Base-by-base conservation (phyloP, 37 sponge, comb jelly and placozoan species). In the Spongilla lacustris region DNA sequence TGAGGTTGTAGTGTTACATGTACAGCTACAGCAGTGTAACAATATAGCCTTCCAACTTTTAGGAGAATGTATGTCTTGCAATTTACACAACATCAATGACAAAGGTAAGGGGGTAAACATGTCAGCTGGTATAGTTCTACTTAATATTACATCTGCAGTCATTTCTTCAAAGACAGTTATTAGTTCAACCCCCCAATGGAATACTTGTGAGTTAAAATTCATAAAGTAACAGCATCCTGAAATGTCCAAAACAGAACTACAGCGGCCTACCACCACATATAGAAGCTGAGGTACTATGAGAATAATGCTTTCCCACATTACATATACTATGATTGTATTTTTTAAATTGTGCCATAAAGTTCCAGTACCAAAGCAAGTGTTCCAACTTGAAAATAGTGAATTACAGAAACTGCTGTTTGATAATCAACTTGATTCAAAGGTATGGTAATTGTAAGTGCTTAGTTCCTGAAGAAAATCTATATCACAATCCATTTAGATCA, bases 1-100 rank as follows among this genome's bases (percentile, higher is more conserved):
- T 58, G 58, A 58, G 58, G 58, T 58, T 58, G 58, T 58, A 58
- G 58, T 58, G 58, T 58, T n/a, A n/a, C n/a, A n/a, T n/a, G n/a
- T 58, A 58, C 12, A 58, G 19, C 19, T 14, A 58, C 19, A 58
- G 19, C 58, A 58, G 58, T 58, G 19, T 58, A 1, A 58, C 14
- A 58, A 58, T 58, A 14, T 58, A 58, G 58, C 58, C 58, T 58
- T 58, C 19, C 12, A 6, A 58, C 19, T 58, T 58, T 58, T 58
- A 58, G 58, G 58, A 58, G 21, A 58, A 58, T 58, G 58, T 58
- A 58, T 58, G 58, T 58, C 58, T 58, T 58, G 58, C 58, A 58
- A 14, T 58, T 58, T 19, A 58, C 58, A 58, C 58, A 6, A 58
- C 58, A 58, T 58, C 58, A 58, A 58, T 58, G 58, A 17, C 58